Conservation (phyloP, 2,113 vertebrate genomes). For the Epinephelus moara region DNA sequence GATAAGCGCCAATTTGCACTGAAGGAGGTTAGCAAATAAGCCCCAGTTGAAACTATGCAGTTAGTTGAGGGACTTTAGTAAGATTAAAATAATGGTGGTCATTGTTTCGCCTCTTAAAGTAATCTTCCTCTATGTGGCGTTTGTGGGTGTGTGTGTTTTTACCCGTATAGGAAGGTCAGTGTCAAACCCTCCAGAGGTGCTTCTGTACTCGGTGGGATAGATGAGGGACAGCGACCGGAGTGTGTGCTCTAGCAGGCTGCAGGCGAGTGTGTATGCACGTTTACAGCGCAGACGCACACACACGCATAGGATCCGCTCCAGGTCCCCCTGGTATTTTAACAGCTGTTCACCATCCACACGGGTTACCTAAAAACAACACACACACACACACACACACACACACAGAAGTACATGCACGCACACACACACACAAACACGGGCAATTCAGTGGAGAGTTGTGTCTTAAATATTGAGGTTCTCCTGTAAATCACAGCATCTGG, state of each 20-base stretch:
- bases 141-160: conserved; percentile 17
- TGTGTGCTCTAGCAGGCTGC: conserved; percentile 95
- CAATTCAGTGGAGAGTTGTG: conserved; percentile 55
- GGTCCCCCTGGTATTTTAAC: conserved; percentile 91
- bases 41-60: neutral
- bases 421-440: conserved; percentile 3
- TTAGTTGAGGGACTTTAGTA: neutral
- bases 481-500: conserved; percentile 74
- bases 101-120: neutral
- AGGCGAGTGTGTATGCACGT: conserved; percentile 94
- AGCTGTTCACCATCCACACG: conserved; percentile 97
- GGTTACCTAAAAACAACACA: conserved; percentile 87
- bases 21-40: neutral
- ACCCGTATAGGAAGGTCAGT: conserved; percentile 76
- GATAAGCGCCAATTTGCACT: conserved; percentile 25
- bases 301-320: conserved; percentile 91
- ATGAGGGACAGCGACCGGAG: conserved; percentile 95
- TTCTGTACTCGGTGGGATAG: conserved; percentile 98
- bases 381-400: conserved; percentile 14
- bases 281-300: conserved; percentile 94
- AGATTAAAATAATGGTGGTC: conserved; percentile 18
- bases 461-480: conserved; percentile 69
- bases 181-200: conserved; percentile 92
- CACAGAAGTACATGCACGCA: conserved; percentile 5
- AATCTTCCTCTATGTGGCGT: neutral